Evolutionary conservation across 2,113 vertebrate species (phyloP), one percentile per base, ranked within the genome.

Genomic region (Coryphaenoides rupestris): DNA sequence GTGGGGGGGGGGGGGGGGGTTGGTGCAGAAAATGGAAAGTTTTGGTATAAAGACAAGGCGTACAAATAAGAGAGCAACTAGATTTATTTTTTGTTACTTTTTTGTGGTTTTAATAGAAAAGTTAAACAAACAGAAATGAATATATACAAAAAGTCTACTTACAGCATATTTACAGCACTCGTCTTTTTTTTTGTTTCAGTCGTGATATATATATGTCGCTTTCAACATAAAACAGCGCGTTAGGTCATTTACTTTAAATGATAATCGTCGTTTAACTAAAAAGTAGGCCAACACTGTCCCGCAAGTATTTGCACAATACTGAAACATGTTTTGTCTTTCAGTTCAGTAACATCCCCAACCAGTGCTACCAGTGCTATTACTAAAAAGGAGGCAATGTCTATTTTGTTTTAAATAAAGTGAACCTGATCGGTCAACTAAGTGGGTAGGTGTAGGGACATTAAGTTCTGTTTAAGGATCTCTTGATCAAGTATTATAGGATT

Each of bases 21-120:
- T 21, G 40, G 40, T n/a, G 22, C 16, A 47, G 66, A 54, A 21
- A n/a, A n/a, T 21, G 7, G 15, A 19, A 9, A n/a, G 13, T 21
- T 26, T 12, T 3, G 5, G 5, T 45, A 6, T 7, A 46, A 24
- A 69, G 70, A 19, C 63, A 17, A 62, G 10, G 52, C 6, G 16
- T 54, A 62, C 10, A 14, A 50, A 26, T 58, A 40, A 40, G 33
- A 40, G 6, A 40, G 33, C 33, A 40, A 40, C 33, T 40, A 6
- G 7, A 40, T 40, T 40, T 10, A 40, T 40, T 6, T 58, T 10
- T 77, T 72, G 59, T 64, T 77, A 67, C 76, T 72, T 40, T 40
- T 40, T 12, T 75, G 75, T 73, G 69, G n/a, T 83, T 91, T 92
- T 89, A 90, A 87, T 89, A 90, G 65, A 89, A 91, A 90, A 84